These are phyloP conservation scores for Chironomus riparius DNA, from an alignment of 2,888 invertebrate species.

Conservation along the genomic window DNA sequence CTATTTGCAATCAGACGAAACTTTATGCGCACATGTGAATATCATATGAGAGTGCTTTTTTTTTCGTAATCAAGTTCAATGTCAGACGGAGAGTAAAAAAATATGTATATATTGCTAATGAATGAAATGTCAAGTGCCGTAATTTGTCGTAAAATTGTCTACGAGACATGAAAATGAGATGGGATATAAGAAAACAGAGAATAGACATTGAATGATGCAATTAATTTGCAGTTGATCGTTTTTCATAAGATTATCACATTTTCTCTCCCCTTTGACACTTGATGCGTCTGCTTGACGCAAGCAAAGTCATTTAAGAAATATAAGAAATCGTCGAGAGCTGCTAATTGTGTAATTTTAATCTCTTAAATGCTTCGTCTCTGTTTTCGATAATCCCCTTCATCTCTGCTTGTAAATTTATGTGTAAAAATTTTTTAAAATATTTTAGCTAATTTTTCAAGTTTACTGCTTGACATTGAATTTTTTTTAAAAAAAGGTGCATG, in stretches of 20 bases:
- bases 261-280: background rate
- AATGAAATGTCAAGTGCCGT: constrained; percentile 6
- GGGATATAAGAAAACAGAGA: background rate
- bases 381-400: no score
- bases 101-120: background rate
- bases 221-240: background rate
- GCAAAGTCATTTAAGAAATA: background rate
- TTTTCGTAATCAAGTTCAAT: constrained; percentile 19
- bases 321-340: background rate
- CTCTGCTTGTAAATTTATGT: no score
- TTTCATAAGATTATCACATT: no score
- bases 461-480: no score
- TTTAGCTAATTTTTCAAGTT: no score
- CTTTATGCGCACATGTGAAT: background rate
- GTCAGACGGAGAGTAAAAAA: background rate
- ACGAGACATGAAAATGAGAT: background rate
- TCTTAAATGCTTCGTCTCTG: no score
- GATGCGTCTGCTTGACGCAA: background rate
- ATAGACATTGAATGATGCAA: background rate
- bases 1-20: background rate
- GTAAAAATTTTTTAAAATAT: no score
- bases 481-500: no score
- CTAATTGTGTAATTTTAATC: no score
- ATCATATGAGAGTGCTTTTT: background rate
- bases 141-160: background rate